phyloP scores from a whole-genome alignment of 2,888 invertebrate genomes.

The Trachelus troglodyta region DNA sequence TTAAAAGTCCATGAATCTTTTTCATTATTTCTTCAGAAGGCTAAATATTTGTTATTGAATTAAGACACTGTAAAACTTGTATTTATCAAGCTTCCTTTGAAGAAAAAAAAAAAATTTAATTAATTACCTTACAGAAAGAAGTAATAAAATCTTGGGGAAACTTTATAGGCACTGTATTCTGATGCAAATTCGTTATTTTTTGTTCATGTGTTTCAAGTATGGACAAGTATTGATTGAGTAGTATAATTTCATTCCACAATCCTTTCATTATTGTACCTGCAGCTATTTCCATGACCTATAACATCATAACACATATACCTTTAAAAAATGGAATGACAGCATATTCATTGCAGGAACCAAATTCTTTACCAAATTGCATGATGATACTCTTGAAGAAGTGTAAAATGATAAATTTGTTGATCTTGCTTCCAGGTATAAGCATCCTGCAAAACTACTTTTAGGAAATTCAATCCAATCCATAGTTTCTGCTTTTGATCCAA shows the following conservation, averaged over 20 bases:
- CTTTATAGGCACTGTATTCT: neutral
- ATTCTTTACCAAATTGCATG: slow-evolving; percentile 2
- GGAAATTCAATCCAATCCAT: slow-evolving; percentile 31
- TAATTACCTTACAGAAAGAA: neutral
- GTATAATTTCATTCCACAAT: slow-evolving; percentile 43
- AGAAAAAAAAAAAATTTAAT: neutral
- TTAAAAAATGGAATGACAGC: slow-evolving; percentile 8
- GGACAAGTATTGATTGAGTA: slow-evolving; percentile 40
- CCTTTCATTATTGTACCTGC: slow-evolving; percentile 39
- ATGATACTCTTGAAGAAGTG: slow-evolving; percentile 29
- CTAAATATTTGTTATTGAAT: neutral
- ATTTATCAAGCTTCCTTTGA: neutral
- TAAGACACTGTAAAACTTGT: neutral
- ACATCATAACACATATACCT: neutral
- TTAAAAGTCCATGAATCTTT: neutral
- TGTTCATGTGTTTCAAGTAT: slow-evolving; percentile 37
- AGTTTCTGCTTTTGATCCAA: slow-evolving; percentile 37
- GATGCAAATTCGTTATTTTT: slow-evolving; percentile 23
- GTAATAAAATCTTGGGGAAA: neutral
- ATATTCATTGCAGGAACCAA: neutral
- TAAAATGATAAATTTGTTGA: slow-evolving; percentile 35
- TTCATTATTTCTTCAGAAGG: neutral
- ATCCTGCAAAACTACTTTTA: slow-evolving; percentile 39
- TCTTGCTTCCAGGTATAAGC: slow-evolving; percentile 38
- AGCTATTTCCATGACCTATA: slow-evolving; percentile 39